Evolutionary conservation across 2,888 invertebrate species (phyloP).

Genomic region (Temnothorax unifasciatus): DNA sequence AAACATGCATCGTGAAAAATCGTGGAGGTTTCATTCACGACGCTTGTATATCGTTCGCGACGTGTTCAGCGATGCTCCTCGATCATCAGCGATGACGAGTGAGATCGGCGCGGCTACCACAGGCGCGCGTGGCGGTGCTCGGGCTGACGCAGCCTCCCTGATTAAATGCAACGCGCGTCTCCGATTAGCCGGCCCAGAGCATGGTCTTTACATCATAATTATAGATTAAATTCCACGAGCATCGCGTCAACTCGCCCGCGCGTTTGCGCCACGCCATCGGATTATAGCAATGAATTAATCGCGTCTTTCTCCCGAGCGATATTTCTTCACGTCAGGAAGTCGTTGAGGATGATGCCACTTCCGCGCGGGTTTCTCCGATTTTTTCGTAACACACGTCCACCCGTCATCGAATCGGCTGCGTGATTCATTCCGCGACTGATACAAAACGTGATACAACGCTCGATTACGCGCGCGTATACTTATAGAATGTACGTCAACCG

Average conservation of each 20-base stretch:
- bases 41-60: neutral
- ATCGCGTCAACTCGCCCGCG: slow-evolving; percentile 50
- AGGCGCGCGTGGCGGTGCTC: neutral
- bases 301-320: neutral
- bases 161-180: slow-evolving; percentile 50
- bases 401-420: neutral
- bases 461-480: neutral
- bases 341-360: slow-evolving; percentile 6
- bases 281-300: slow-evolving; percentile 17
- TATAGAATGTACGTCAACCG: slow-evolving; percentile 13
- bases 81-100: slow-evolving; percentile 31
- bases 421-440: slow-evolving; percentile 34
- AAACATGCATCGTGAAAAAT: neutral
- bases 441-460: neutral
- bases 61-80: neutral
- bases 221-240: slow-evolving; percentile 53
- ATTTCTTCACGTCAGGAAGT: slow-evolving; percentile 8
- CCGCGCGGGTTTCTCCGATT: neutral
- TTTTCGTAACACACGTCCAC: neutral
- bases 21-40: neutral
- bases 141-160: slow-evolving; percentile 27
- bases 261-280: slow-evolving; percentile 16
- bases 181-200: slow-evolving; percentile 32
- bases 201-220: slow-evolving; percentile 48
- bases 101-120: neutral